A percentile compares a stretch with the other conserved stretches of the same genome.
Conservation (phyloP, 2,113 vertebrate genomes). For the Cynocephalus volans region DNA sequence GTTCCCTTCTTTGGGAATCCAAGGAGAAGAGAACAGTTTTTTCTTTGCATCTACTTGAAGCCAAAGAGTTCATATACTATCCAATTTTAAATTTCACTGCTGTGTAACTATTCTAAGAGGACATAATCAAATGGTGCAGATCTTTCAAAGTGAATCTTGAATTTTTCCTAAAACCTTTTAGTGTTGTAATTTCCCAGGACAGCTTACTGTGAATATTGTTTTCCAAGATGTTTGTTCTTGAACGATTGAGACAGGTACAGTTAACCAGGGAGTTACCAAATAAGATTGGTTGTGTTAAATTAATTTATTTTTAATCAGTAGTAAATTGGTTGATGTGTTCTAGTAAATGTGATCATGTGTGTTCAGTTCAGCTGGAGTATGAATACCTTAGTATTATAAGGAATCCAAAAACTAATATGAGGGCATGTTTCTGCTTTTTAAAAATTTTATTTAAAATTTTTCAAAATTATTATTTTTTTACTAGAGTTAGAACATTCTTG, state of each 20-base stretch:
- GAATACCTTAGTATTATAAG: neutral
- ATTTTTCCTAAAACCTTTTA: neutral
- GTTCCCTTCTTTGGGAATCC: neutral
- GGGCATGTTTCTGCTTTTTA: neutral
- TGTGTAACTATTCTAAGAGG: neutral
- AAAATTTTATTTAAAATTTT: neutral
- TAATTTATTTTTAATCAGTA: slow-evolving; percentile 22
- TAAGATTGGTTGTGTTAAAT: neutral
- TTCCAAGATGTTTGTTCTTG: neutral
- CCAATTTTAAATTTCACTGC: neutral
- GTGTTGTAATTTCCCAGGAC: neutral
- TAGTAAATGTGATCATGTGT: neutral
- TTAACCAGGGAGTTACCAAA: neutral
- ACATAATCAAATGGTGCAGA: neutral
- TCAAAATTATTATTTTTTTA: neutral
- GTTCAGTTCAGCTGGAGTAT: neutral
- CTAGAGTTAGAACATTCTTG: neutral
- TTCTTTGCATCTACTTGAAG: neutral
- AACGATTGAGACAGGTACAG: neutral
- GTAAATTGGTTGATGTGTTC: neutral
- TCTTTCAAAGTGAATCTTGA: neutral
- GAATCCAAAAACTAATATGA: neutral
- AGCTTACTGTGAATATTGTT: neutral
- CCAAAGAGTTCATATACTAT: neutral
- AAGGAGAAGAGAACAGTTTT: neutral